Evolutionary conservation across 2,888 invertebrate genomes (phyloP), one percentile per base, ranked within the genome.

Genomic region (Epiblema foenella): DNA sequence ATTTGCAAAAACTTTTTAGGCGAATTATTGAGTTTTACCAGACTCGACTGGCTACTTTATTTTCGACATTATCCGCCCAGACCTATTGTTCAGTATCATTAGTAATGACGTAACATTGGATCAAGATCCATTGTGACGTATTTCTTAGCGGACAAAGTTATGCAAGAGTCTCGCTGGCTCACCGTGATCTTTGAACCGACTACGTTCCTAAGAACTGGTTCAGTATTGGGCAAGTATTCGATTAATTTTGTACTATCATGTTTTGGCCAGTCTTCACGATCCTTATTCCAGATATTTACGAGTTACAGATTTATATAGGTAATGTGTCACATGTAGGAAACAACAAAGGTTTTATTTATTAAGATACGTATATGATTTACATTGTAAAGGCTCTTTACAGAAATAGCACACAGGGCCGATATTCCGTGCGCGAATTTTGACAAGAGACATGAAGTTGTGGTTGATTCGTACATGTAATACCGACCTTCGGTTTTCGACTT

Each of bases 71-170:
- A 24, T 24, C 24, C 24, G 51, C 17, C 0, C 3, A 33, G 24
- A 24, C 17, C 51, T 49, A 52, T 63, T 63, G 52, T 52, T 64
- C 5, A 15, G n/a, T 18, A 39, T 64, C 64, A 52, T 54, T 52
- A 52, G 54, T 64, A n/a, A 39, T 64, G 24, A 39, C 64, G 52
- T 52, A n/a, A n/a, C n/a, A n/a, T n/a, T n/a, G n/a, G n/a, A n/a
- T n/a, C n/a, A n/a, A n/a, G 33, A 64, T 52, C 63, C n/a, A 11
- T 10, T 52, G 64, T 39, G 64, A 64, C 64, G 37, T 64, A 37
- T 54, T 10, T 39, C 37, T 52, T 39, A 39, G 15, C 15, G 2
- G 37, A 64, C 64, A 64, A 52, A 64, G 20, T 52, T 52, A 64
- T 54, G n/a, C 15, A 5, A 39, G 15, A n/a, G 52, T 37, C 18